These are phyloP conservation scores for Microplitis demolitor DNA, from an alignment of 1,140 invertebrate species.

Conservation along the genomic window DNA sequence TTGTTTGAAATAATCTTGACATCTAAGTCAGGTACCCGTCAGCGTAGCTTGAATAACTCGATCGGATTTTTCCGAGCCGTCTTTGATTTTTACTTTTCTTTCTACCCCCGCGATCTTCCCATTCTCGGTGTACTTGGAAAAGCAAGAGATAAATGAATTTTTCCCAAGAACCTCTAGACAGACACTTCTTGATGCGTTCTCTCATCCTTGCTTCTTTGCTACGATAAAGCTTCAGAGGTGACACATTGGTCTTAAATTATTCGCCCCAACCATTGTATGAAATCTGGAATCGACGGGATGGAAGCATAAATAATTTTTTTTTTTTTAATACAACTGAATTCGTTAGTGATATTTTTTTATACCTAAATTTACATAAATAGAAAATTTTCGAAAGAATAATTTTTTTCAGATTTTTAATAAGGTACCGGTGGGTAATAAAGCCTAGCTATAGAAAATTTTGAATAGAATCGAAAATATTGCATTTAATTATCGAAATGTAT, in stretches of 20 bases:
- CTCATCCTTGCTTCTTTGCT: not conserved
- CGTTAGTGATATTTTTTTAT: no score
- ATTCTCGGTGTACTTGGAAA: not conserved
- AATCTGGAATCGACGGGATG: not conserved
- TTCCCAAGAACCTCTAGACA: not conserved
- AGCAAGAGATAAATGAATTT: conserved; percentile 8
- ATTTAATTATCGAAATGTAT: no score
- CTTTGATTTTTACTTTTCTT: not conserved
- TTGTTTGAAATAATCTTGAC: not conserved
- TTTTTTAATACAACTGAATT: no score
- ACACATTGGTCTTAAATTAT: conserved; percentile 2
- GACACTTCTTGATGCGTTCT: not conserved
- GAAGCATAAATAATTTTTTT: not conserved
- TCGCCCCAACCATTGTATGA: not conserved
- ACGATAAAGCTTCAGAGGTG: not conserved
- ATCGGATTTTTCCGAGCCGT: not conserved
- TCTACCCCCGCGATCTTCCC: not conserved
- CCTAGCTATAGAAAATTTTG: no score
- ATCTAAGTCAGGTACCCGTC: not conserved
- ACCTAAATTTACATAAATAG: no score
- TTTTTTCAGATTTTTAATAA: no score
- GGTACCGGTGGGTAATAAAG: no score
- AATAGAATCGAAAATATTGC: no score
- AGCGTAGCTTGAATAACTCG: not conserved
- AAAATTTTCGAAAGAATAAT: no score